Evolutionary conservation across 2,888 invertebrate species (phyloP), one percentile per base, ranked within the genome.

Genomic region (Caenorhabditis auriculariae): DNA sequence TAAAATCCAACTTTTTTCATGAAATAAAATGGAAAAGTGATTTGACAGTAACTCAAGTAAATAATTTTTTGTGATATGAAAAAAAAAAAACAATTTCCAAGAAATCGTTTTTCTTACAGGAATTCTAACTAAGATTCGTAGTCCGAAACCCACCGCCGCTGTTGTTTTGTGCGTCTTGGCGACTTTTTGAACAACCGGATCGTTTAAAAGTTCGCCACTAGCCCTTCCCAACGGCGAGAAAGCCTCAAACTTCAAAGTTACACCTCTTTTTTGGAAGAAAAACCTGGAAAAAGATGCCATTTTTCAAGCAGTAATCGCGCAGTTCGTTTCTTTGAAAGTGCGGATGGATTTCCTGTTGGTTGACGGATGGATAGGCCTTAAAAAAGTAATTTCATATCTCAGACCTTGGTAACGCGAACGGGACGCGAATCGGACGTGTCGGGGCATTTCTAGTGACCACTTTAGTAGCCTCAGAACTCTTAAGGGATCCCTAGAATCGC

Each of bases 141-240:
- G n/a, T n/a, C n/a, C n/a, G n/a, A n/a, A n/a, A 9, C n/a, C 9
- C 19, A 64, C 62, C 50, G 58, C 57, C 2, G 43, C 53, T 17
- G 53, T 49, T 5, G 59, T 63, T 0, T 84, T 81, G n/a, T 88
- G 80, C 58, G 85, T 84, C 7, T 82, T 73, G 0, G 89, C 88
- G 54, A 90, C 85, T 47, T 83, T 77, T 28, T 79, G 79, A 2
- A 91, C 86, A 1, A 82, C 80, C 0, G 86, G 82, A 75, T 89
- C 87, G 12, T 83, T 78, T 6, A 89, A 73, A 27, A 90, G 82
- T 2, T 54, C 55, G 7, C 63, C 52, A 23, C 74, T 54, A 7
- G 64, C 66, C 17, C 76, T 68, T 0, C 82, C 84, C 3, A 84
- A 71, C 19, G 84, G 83, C 0, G 83, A 83, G 59, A 83, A 84